These are phyloP conservation scores for Pollenia griseotomentosa DNA, from an alignment of 2,888 invertebrate species.

Conservation along the genomic window DNA sequence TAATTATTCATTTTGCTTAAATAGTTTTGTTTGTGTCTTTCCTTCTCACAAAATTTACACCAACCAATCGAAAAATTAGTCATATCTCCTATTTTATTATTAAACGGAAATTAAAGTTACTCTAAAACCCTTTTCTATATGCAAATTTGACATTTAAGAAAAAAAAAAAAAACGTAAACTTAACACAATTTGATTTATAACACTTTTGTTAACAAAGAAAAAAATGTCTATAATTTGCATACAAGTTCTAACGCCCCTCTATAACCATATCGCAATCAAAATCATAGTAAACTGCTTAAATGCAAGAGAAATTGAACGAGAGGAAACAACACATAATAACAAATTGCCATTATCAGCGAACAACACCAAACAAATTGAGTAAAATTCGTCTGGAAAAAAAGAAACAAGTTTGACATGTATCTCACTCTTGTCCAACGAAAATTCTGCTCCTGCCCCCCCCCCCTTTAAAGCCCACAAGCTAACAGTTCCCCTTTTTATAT, in stretches of 20 bases:
- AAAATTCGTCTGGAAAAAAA: constrained; percentile 56
- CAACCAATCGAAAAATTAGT: constrained; percentile 50
- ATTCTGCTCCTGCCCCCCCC: not conserved
- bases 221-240: constrained; percentile 65
- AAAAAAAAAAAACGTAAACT: not conserved
- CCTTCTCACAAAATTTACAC: too few species aligned
- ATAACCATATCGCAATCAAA: constrained; percentile 31
- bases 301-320: constrained; percentile 24
- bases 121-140: not conserved
- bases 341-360: constrained; percentile 69
- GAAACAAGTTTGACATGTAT: constrained; percentile 63
- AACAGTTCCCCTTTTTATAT: constrained; percentile 23
- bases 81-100: constrained; percentile 36
- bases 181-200: constrained; percentile 57
- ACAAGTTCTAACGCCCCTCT: constrained; percentile 66
- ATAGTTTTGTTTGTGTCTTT: too few species aligned
- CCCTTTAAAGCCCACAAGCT: constrained; percentile 15
- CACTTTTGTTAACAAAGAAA: constrained; percentile 49
- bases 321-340: constrained; percentile 39
- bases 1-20: too few species aligned
- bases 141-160: constrained; percentile 9
- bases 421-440: constrained; percentile 54
- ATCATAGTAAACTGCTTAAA: constrained; percentile 46
- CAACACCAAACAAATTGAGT: constrained; percentile 54
- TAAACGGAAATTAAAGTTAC: constrained; percentile 60